Evolutionary conservation across 1,140 invertebrate species (phyloP).

Genomic region (Eumeta japonica): DNA sequence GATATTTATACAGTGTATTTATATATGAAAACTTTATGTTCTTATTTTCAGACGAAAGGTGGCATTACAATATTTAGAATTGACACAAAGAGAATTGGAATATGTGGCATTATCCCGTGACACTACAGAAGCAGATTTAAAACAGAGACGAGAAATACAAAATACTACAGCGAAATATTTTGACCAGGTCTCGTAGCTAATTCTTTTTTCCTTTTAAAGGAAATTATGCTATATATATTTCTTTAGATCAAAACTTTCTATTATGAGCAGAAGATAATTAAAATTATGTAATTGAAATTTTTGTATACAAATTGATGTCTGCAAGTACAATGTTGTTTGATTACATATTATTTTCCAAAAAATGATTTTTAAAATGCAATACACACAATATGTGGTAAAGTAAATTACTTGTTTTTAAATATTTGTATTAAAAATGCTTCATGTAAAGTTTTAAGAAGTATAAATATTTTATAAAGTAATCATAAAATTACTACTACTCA

Average conservation of each 20-base stretch:
- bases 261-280: neutral
- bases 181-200: slow-evolving; percentile 72
- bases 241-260: neutral
- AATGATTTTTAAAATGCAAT: too few species aligned
- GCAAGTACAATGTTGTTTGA: too few species aligned
- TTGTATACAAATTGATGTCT: too few species aligned
- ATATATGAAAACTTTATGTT: slow-evolving; percentile 2
- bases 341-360: too few species aligned
- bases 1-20: too few species aligned
- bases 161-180: slow-evolving; percentile 86
- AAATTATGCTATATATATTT: neutral
- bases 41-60: slow-evolving; percentile 64
- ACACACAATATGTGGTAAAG: too few species aligned
- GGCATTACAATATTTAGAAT: slow-evolving; percentile 83
- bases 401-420: too few species aligned
- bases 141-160: slow-evolving; percentile 91
- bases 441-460: too few species aligned
- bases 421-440: too few species aligned
- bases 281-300: too few species aligned
- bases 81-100: slow-evolving; percentile 87
- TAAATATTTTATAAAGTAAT: too few species aligned
- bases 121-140: slow-evolving; percentile 95
- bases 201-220: neutral
- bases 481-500: too few species aligned
- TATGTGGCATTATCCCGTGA: slow-evolving; percentile 92